Evolutionary conservation across 2,797 vertebrate species (phyloP).

Genomic region (Alectoris magna): DNA sequence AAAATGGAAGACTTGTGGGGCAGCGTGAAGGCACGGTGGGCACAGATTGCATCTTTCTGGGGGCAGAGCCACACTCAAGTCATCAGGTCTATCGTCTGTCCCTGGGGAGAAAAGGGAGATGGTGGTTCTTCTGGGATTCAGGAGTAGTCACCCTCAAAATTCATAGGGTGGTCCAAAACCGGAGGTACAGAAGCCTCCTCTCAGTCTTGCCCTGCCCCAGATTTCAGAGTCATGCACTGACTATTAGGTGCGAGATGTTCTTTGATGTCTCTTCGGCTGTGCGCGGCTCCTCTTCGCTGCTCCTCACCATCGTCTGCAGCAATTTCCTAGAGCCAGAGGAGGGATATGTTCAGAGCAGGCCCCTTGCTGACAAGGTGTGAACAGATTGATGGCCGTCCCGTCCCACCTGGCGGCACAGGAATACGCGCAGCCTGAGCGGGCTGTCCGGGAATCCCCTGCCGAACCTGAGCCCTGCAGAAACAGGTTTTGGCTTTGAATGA

Average conservation of each 20-base stretch:
- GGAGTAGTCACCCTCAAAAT: neutral
- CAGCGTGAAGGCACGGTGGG: neutral
- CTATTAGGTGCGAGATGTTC: neutral
- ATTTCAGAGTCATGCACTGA: neutral
- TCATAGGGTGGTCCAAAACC: neutral
- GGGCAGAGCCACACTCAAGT: neutral
- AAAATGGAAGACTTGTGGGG: neutral
- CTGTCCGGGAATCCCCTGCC: conserved; percentile 19
- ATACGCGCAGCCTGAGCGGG: neutral
- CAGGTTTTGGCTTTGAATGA: neutral
- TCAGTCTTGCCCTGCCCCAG: rapidly evolving
- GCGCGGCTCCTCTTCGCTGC: neutral
- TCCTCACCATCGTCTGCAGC: neutral
- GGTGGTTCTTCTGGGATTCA: neutral
- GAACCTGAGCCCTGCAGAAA: conserved; percentile 11
- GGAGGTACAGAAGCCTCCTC: neutral
- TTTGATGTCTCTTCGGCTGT: neutral
- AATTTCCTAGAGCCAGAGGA: conserved; percentile 34
- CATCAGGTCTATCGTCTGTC: neutral
- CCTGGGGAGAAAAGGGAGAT: neutral
- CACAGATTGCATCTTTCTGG: rapidly evolving
- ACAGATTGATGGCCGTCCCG: conserved; percentile 50
- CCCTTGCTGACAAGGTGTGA: conserved; percentile 59
- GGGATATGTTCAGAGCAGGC: conserved; percentile 1
- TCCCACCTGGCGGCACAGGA: conserved; percentile 52